These are phyloP conservation scores for Todiramphus saurophagus DNA, from an alignment of 2,113 vertebrate species.

Conservation along the genomic window DNA sequence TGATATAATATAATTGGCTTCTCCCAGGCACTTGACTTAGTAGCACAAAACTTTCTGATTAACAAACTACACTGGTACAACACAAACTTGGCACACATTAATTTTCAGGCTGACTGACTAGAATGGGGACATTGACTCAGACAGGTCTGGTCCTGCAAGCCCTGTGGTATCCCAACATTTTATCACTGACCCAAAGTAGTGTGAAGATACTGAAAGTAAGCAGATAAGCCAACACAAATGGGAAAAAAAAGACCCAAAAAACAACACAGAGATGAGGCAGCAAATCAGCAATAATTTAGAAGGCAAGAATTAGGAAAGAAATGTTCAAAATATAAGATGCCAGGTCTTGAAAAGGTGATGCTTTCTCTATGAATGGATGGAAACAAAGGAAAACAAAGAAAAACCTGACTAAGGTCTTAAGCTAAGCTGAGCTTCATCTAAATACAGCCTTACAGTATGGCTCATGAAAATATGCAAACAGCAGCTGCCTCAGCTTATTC, in stretches of 20 bases:
- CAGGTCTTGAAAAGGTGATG: neutral
- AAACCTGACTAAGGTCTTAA: neutral
- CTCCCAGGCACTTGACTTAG: neutral
- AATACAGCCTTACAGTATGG: neutral
- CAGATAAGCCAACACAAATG: neutral
- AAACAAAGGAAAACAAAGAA: neutral
- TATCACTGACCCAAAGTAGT: neutral
- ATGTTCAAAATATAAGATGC: neutral
- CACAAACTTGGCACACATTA: neutral
- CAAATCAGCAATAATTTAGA: neutral
- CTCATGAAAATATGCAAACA: neutral
- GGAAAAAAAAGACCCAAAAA: neutral
- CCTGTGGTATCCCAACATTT: neutral
- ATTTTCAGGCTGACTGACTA: neutral
- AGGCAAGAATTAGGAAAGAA: neutral
- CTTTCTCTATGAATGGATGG: neutral
- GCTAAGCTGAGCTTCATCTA: neutral
- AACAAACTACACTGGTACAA: neutral
- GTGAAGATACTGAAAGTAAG: neutral
- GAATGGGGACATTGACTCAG: neutral
- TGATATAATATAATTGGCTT: conserved; percentile 18
- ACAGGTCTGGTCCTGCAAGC: neutral
- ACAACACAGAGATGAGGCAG: neutral
- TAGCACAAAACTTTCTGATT: conserved; percentile 19
- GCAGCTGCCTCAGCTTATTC: neutral